Conservation (phyloP, 2,113 vertebrate genomes). For the Platysternon megacephalum region DNA sequence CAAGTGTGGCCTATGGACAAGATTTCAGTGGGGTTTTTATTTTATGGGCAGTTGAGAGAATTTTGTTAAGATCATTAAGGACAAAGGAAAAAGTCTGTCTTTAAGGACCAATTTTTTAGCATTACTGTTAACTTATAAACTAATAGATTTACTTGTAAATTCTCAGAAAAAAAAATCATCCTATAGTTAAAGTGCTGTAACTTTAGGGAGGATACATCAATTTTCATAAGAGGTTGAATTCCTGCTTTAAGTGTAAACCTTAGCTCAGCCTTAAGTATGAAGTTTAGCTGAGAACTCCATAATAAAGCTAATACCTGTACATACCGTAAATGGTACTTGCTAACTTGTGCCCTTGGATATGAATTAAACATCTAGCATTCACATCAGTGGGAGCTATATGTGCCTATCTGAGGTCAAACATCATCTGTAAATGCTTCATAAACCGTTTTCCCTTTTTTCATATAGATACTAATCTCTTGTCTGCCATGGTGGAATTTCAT, state of each 20-base stretch:
- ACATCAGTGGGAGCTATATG: not conserved
- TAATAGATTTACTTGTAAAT: not conserved
- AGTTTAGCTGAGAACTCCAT: not conserved
- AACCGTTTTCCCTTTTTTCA: not conserved
- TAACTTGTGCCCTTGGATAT: not conserved
- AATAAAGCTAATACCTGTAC: not conserved
- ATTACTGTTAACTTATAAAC: too few relatives aligned
- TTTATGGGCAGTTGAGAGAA: too few relatives aligned
- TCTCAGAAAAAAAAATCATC: not conserved
- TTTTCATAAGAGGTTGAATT: not conserved
- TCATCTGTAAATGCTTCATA: not conserved
- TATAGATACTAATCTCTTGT: not conserved
- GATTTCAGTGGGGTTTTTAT: too few relatives aligned
- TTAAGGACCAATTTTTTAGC: too few relatives aligned
- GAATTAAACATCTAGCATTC: not conserved
- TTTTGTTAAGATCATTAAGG: too few relatives aligned
- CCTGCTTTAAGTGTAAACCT: not conserved
- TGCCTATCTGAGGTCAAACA: not conserved
- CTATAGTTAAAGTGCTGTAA: not conserved
- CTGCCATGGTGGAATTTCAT: not conserved
- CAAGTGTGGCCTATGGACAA: too few relatives aligned
- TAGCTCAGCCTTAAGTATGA: not conserved
- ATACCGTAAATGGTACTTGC: not conserved
- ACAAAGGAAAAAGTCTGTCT: too few relatives aligned
- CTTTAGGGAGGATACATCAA: not conserved